Percentiles rank a stretch among this genome's conserved stretches.
These are phyloP conservation scores for Blastobasis adustella DNA, from an alignment of 2,888 invertebrate genomes.

Conservation along the genomic window DNA sequence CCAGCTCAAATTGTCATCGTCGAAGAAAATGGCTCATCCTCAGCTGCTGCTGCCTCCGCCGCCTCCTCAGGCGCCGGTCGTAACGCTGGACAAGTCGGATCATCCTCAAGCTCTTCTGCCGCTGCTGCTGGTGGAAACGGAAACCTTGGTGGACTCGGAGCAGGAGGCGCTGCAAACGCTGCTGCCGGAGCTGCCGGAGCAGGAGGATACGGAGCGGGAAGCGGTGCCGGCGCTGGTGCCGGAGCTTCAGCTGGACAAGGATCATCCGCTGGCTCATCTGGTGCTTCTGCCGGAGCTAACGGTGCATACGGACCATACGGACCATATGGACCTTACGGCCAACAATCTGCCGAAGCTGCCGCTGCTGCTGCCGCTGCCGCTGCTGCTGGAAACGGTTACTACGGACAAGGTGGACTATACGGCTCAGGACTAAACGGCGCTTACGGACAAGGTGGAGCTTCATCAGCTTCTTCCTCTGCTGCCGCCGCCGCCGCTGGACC, in stretches of 20 bases:
- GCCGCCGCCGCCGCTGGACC: background rate
- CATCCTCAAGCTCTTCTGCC: background rate
- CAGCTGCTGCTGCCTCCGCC: background rate
- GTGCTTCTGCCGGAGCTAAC: background rate
- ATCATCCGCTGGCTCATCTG: background rate
- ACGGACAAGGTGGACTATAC: background rate
- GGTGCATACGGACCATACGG: background rate
- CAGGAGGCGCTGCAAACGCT: too few relatives aligned
- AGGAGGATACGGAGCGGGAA: too few relatives aligned
- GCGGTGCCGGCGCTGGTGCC: background rate
- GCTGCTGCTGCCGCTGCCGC: background rate
- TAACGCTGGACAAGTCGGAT: background rate
- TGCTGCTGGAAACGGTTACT: background rate
- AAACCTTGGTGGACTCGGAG: too few relatives aligned
- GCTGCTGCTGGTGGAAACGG: background rate
- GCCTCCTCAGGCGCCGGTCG: background rate
- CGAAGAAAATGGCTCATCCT: background rate
- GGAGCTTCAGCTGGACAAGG: background rate
- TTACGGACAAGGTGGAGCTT: background rate
- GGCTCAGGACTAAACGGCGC: background rate
- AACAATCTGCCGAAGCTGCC: background rate
- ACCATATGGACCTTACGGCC: background rate
- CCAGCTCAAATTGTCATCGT: background rate
- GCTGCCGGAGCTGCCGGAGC: too few relatives aligned
- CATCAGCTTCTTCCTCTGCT: constrained; percentile 1